A percentile compares a stretch with the other conserved stretches of the same genome.
These are phyloP conservation scores for Neoseiulus cucumeris DNA, from an alignment of 1,140 invertebrate genomes.

Conservation along the genomic window DNA sequence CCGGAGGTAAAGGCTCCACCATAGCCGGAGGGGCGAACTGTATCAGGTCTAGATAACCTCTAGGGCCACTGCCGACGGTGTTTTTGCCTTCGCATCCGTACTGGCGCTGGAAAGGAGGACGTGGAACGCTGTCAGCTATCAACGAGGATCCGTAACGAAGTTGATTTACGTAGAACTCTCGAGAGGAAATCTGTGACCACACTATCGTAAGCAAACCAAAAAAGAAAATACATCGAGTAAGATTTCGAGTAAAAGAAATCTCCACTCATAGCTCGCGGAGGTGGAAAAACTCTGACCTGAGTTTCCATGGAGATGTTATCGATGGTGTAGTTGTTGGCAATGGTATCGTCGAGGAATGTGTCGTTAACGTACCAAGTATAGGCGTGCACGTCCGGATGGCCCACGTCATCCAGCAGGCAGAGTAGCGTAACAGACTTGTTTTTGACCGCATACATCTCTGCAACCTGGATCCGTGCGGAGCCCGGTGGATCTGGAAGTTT, in stretches of 20 bases:
- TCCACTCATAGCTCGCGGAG: too few species aligned
- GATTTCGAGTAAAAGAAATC: too few species aligned
- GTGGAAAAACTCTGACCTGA: constrained; percentile 34
- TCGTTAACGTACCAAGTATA: constrained; percentile 7
- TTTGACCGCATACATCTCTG: not conserved
- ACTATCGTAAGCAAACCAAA: too few species aligned
- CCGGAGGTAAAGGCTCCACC: constrained; percentile 55
- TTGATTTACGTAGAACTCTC: too few species aligned
- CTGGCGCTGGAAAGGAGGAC: constrained; percentile 23
- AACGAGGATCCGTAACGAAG: too few species aligned
- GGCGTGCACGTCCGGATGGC: constrained; percentile 2
- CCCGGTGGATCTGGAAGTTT: constrained; percentile 1
- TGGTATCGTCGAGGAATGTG: constrained; percentile 42
- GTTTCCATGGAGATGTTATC: constrained; percentile 56
- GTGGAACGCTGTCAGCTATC: too few species aligned
- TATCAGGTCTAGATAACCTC: constrained; percentile 29
- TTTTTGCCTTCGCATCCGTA: constrained; percentile 66
- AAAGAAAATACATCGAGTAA: too few species aligned
- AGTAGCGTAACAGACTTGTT: constrained; percentile 3
- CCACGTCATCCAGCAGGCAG: not conserved
- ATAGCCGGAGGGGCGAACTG: constrained; percentile 54
- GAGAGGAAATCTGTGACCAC: too few species aligned
- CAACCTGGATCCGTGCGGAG: not conserved
- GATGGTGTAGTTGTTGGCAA: constrained; percentile 45
- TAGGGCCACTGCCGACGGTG: constrained; percentile 50